phyloP scores from a whole-genome alignment of 1,140 invertebrate species.

The Conopomorpha cramerella region DNA sequence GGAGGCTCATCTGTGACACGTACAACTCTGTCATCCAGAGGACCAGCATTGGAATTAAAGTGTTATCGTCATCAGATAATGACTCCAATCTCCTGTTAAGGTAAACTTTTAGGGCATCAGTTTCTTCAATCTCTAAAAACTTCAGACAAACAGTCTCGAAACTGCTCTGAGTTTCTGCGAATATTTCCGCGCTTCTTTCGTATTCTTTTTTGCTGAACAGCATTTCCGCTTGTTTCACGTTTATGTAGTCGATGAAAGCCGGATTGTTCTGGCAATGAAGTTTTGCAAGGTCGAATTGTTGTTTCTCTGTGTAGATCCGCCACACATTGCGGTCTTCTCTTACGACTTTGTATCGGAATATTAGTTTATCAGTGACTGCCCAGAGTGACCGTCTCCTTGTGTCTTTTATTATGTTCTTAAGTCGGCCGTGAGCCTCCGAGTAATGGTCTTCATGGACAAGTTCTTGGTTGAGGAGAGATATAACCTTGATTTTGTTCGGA shows the following conservation, averaged over 20 bases:
- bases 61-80: slow-evolving; percentile 68
- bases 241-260: slow-evolving; percentile 80
- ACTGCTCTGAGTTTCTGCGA: slow-evolving; percentile 86
- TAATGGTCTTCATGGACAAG: slow-evolving; percentile 87
- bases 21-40: slow-evolving; percentile 94
- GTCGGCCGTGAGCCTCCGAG: slow-evolving; percentile 77
- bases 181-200: slow-evolving; percentile 83
- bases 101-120: slow-evolving; percentile 86
- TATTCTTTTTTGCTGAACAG: slow-evolving; percentile 82
- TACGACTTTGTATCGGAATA: slow-evolving; percentile 86
- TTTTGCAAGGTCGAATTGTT: slow-evolving; percentile 87
- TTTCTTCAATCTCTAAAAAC: slow-evolving; percentile 83
- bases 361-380: slow-evolving; percentile 80
- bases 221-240: slow-evolving; percentile 88
- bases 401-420: slow-evolving; percentile 85
- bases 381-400: slow-evolving; percentile 81
- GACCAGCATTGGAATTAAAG: slow-evolving; percentile 88
- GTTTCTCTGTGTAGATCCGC: slow-evolving; percentile 86
- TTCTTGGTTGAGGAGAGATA: slow-evolving; percentile 86
- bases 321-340: slow-evolving; percentile 88
- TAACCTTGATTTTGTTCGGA: slow-evolving; percentile 78
- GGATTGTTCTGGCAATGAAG: slow-evolving; percentile 79
- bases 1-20: slow-evolving; percentile 80
- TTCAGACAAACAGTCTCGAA: slow-evolving; percentile 95
- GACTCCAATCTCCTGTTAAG: slow-evolving; percentile 70